Conservation (phyloP, 2,797 vertebrate species). For the Gymnoscopelus braueri region DNA sequence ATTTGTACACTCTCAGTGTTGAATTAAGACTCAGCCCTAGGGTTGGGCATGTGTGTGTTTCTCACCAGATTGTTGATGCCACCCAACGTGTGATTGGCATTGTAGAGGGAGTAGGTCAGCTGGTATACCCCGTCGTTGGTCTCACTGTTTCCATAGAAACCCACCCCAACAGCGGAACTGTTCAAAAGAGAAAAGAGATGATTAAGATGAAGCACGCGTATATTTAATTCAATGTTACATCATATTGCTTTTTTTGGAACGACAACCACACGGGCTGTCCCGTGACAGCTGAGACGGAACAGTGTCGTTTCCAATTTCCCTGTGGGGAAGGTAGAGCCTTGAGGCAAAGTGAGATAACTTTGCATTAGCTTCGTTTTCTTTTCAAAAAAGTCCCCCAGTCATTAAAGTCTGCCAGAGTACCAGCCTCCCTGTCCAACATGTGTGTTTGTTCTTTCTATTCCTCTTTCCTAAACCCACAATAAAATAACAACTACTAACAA, state of each 20-base stretch:
- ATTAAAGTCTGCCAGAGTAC: background rate
- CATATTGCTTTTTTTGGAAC: background rate
- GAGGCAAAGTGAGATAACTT: background rate
- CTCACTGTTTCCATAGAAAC: constrained; percentile 99
- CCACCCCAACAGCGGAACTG: constrained; percentile 91
- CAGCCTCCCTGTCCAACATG: background rate
- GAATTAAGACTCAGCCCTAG: background rate
- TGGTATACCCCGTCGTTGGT: constrained; percentile 94
- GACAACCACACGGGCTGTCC: constrained; percentile 1
- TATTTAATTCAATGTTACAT: constrained; percentile 18
- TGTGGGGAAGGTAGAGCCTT: constrained; percentile 10
- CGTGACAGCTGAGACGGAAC: constrained; percentile 17
- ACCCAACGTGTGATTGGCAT: constrained; percentile 91
- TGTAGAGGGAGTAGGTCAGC: constrained; percentile 92
- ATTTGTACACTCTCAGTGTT: no score
- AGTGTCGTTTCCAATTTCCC: constrained; percentile 7
- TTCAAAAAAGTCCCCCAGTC: background rate
- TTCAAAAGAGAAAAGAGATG: constrained; percentile 23
- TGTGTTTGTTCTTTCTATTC: background rate
- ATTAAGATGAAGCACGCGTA: constrained; percentile 29
- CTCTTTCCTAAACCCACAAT: background rate
- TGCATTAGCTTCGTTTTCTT: background rate
- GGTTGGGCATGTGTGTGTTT: constrained; percentile 18
- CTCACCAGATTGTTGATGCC: constrained; percentile 90
- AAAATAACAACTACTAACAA: background rate